Evolutionary conservation across 2,888 invertebrate species (phyloP), one percentile per base, ranked within the genome.

Genomic region (Cinara cedri): DNA sequence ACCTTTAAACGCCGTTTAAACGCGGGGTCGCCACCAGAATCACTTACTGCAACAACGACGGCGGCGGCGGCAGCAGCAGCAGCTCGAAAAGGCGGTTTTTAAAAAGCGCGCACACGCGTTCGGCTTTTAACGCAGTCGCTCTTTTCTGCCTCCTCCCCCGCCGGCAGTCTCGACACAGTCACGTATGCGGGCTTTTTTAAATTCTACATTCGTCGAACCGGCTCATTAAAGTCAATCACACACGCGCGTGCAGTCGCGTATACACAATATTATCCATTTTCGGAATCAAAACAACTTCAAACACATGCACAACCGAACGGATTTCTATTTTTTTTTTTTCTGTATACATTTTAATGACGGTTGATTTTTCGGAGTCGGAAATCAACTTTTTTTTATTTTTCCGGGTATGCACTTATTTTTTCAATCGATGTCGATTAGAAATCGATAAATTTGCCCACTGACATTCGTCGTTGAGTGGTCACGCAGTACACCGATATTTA

Each of bases 1-100:
- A 54, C 65, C 21, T 63, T 75, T 75, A 75, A 75, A 75, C 74
- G 65, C 21, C 74, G 65, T 75, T 75, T 75, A 65, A 65, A 65
- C 42, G 74, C 42, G 74, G 44, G 55, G 74, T 54, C 21, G 42
- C 65, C 54, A 21, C 65, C 42, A 63, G 74, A 75, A 75, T 75
- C 74, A 75, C 74, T 75, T 75, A 75, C 44, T n/a, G 44, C 51
- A 10, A 9, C n/a, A 4, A 9, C 63, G 63, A n/a, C 34, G 34
- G 34, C 6, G 34, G n/a, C n/a, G n/a, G n/a, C n/a, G n/a, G n/a
- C n/a, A n/a, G n/a, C n/a, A n/a, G n/a, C n/a, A 4, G 34, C 34
- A 6, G 34, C 34, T 34, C n/a, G 21, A 16, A 65, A 55, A 75
- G 65, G 65, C 42, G 21, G 65, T 65, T 74, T 75, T 75, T 65